These are phyloP conservation scores for Pteruthius melanotis DNA, from an alignment of 2,113 vertebrate species.

Conservation along the genomic window DNA sequence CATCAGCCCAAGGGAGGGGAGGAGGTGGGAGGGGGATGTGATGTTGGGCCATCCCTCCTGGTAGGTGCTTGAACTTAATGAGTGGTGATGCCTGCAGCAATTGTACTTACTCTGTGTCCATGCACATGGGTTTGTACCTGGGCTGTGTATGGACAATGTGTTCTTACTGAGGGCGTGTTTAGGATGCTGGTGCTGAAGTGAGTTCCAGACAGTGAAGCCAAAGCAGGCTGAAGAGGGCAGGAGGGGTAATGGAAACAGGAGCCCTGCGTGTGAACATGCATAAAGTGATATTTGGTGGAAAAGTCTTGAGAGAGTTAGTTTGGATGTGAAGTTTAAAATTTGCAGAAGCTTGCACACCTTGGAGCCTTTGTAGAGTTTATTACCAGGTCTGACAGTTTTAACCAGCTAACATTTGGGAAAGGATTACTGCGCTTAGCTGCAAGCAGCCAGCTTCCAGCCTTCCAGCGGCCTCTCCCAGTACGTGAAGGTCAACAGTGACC, in stretches of 20 bases:
- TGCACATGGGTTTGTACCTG: neutral
- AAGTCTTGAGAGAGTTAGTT: neutral
- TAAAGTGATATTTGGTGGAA: neutral
- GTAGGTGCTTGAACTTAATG: neutral
- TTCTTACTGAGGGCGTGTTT: fast-evolving
- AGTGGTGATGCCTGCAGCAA: neutral
- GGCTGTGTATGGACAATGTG: neutral
- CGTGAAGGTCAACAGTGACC: neutral
- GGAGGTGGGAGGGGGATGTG: neutral
- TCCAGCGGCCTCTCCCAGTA: neutral
- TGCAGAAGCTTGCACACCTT: neutral
- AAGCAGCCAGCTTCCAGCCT: neutral
- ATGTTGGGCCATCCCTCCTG: neutral
- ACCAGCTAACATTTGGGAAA: neutral
- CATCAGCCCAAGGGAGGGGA: neutral
- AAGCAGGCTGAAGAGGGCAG: neutral
- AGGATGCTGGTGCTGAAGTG: neutral
- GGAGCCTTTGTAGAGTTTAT: neutral
- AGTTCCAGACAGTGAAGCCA: neutral
- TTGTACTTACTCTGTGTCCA: neutral
- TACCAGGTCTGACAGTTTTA: neutral
- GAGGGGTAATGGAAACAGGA: neutral
- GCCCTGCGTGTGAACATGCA: fast-evolving
- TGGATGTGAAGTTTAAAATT: neutral
- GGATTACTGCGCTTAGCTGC: neutral